Evolutionary conservation across 2,888 invertebrate genomes (phyloP), one percentile per base, ranked within the genome.

Genomic region (Eumerus sabulonum): DNA sequence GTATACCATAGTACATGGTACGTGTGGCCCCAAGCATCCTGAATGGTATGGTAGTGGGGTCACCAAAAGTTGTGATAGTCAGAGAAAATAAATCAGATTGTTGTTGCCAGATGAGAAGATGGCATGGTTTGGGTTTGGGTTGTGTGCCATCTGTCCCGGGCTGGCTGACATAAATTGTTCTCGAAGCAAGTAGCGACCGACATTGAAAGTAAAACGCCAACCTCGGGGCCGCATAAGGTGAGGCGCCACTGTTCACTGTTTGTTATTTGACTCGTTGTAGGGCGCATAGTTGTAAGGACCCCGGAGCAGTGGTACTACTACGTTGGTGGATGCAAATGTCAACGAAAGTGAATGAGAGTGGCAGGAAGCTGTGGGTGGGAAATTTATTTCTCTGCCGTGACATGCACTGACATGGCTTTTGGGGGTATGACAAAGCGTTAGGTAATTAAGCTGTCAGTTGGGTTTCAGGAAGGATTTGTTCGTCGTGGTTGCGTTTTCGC

Each of bases 381-480:
- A 74, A 79, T 74, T 79, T 79, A 70, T 79, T 73, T 73, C 59
- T 48, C 45, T 56, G 44, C 44, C 53, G 7, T 72, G 62, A 71
- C 59, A 53, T 68, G 59, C 42, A 68, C 63, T 79, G 74, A 79
- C 73, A 79, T 63, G 53, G 79, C 79, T 79, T 79, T 74, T 53
- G 64, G 64, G 27, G 76, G 64, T 74, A 79, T 79, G 79, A 79
- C 79, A 79, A 79, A 79, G 79, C 79, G 79, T 74, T 74, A 79
- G 79, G 79, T 79, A 79, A 79, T 79, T 79, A 79, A 79, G 73
- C 79, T 79, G 79, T 79, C 79, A 79, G 79, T 73, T 73, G 73
- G 68, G 64, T 74, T 79, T 79, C 74, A 64, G 63, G 72, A 74
- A 79, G 70, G 70, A 74, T 79, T 79, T 79, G 70, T 56, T 79